These are phyloP conservation scores for Micoletzkya japonica DNA, from an alignment of 2,888 invertebrate species.

Conservation along the genomic window DNA sequence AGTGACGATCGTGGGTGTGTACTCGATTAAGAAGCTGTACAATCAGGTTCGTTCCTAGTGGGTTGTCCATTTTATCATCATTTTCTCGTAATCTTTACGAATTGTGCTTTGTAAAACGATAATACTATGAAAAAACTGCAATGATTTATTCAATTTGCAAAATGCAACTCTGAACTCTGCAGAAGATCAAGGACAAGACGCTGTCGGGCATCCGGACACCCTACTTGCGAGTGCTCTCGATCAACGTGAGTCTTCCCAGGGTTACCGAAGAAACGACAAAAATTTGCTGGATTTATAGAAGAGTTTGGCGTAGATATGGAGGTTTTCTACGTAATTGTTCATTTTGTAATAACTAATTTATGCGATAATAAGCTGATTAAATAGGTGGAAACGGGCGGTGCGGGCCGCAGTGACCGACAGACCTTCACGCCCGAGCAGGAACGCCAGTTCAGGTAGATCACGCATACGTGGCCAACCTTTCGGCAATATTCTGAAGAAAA, in stretches of 20 bases:
- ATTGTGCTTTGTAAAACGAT: neutral
- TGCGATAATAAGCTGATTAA: constrained; percentile 1
- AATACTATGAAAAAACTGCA: constrained; percentile 32
- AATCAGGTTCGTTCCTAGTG: constrained; percentile 35
- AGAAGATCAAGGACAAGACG: constrained; percentile 64
- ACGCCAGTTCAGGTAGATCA: constrained; percentile 45
- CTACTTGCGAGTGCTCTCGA: constrained; percentile 90
- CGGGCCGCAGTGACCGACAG: too few species aligned
- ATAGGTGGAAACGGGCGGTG: too few species aligned
- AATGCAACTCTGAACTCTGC: neutral
- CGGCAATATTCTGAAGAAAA: too few species aligned
- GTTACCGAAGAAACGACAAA: constrained; percentile 56
- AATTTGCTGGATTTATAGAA: too few species aligned
- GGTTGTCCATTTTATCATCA: neutral
- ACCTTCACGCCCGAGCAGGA: constrained; percentile 36
- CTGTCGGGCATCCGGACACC: constrained; percentile 87
- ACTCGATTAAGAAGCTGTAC: constrained; percentile 85
- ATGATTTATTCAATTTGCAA: too few species aligned
- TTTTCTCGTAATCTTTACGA: too few species aligned
- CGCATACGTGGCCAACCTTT: too few species aligned
- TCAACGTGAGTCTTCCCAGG: constrained; percentile 80
- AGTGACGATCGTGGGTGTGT: constrained; percentile 85
- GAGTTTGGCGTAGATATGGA: too few species aligned
- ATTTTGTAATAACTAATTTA: neutral
- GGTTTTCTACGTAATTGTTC: too few species aligned